Evolutionary conservation across 2,797 vertebrate species (phyloP), one percentile per base, ranked within the genome.

Genomic region (Melanotaenia trifasciata): DNA sequence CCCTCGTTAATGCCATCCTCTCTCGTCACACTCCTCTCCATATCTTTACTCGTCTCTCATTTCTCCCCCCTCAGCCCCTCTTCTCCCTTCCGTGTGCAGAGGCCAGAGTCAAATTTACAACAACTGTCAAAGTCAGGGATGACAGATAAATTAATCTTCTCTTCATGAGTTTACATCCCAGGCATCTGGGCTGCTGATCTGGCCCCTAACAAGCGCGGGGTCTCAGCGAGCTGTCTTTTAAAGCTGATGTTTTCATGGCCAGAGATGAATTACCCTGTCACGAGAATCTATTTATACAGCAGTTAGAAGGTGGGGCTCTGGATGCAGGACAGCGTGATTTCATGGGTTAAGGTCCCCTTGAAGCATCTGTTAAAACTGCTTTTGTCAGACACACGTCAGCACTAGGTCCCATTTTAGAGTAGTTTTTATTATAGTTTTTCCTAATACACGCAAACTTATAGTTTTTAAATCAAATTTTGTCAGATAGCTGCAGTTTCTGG

Each of bases 121-220:
- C 96, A 95, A 96, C 96, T 96, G 96, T 95, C 96, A 97, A 96
- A 97, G 95, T 95, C 94, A 67, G 93, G 95, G 94, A 96, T 96
- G 96, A 97, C 96, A 97, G 95, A 97, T 95, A 96, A 97, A 98
- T 97, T 96, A 96, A 97, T 98, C 96, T 97, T 97, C 94, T 95
- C 95, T 96, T 96, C 96, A 96, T 96, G 96, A 96, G 96, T 97
- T 96, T 97, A 96, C 96, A 96, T 97, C 94, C 85, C 85, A 95
- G 95, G 96, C 96, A 97, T 96, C 95, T 95, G 96, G 94, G 95
- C 95, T 95, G 94, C 95, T 96, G 96, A 96, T 97, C 95, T 96
- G 94, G 95, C 95, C 95, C 94, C 95, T 96, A 97, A 98, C 96
- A 97, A 97, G 96, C 95, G 81, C 92, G 64, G 93, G 95, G 95